A percentile compares a stretch with the other conserved stretches of the same genome.
These are phyloP conservation scores for Halcyon smyrnensis DNA, from an alignment of 2,797 vertebrate genomes.

Conservation along the genomic window DNA sequence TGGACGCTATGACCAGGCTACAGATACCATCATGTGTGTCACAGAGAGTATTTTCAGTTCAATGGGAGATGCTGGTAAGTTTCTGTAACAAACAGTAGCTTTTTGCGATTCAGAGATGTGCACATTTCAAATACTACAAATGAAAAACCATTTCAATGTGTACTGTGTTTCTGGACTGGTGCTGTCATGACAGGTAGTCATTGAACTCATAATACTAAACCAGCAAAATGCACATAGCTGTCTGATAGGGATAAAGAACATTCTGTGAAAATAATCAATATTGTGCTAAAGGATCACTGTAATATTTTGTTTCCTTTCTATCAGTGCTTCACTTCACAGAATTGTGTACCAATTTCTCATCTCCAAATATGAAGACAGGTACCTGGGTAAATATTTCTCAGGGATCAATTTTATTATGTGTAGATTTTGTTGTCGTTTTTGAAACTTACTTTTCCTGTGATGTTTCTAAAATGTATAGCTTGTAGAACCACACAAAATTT, in stretches of 20 bases:
- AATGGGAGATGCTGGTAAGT: conserved; percentile 97
- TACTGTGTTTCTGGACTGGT: neutral
- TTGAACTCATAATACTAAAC: neutral
- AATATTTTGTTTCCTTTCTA: neutral
- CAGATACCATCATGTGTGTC: conserved; percentile 98
- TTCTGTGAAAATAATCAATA: neutral
- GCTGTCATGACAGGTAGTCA: accelerated
- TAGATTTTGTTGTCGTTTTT: neutral
- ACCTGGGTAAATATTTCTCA: neutral
- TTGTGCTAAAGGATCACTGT: neutral
- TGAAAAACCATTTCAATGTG: neutral
- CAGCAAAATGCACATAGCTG: neutral
- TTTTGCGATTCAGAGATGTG: neutral
- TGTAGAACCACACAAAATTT: neutral
- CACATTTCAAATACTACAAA: neutral
- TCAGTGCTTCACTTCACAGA: neutral
- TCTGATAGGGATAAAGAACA: neutral
- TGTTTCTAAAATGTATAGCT: neutral
- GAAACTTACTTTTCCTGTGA: neutral
- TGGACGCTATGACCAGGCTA: conserved; percentile 98
- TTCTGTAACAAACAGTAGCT: neutral
- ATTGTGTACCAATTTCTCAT: neutral
- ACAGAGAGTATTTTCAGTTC: conserved; percentile 99
- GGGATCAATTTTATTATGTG: neutral
- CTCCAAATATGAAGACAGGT: neutral